Conservation (phyloP, 2,797 vertebrate genomes). For the Valencia hispanica region DNA sequence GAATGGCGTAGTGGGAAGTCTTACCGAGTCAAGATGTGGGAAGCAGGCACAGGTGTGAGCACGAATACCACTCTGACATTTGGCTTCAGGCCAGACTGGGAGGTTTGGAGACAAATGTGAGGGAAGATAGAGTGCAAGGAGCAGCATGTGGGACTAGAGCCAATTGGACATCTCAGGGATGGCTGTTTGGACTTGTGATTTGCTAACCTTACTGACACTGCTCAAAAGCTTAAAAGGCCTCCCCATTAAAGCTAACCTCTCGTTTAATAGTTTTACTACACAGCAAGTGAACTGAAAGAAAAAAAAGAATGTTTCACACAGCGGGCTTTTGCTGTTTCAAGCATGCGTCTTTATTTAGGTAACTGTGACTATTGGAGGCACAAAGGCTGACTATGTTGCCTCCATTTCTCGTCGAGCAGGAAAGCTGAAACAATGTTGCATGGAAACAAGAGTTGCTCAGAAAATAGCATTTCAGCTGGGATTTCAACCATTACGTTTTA, state of each 20-base stretch:
- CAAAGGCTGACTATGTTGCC: conserved; percentile 14
- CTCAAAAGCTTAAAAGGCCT: conserved; percentile 35
- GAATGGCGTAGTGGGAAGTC: neutral
- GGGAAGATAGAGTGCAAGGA: conserved; percentile 45
- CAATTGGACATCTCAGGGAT: conserved; percentile 40
- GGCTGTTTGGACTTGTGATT: conserved; percentile 46
- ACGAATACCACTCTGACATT: conserved; percentile 28
- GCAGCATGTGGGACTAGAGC: conserved; percentile 44
- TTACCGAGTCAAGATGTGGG: neutral
- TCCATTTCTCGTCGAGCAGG: conserved; percentile 19
- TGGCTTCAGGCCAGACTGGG: conserved; percentile 48
- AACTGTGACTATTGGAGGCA: conserved; percentile 8
- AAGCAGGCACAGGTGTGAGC: conserved; percentile 51
- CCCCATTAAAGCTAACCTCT: conserved; percentile 46
- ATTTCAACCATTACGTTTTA: conserved; percentile 22
- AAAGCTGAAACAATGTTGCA: conserved; percentile 13
- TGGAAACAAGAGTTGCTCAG: conserved; percentile 7
- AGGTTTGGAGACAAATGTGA: conserved; percentile 56
- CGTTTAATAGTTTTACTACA: conserved; percentile 21
- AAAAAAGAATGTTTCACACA: conserved; percentile 24
- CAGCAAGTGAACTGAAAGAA: conserved; percentile 26
- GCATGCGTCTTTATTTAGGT: conserved; percentile 21
- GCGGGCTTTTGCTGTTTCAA: conserved; percentile 24
- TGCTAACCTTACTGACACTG: conserved; percentile 42
- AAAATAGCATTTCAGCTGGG: conserved; percentile 13